Conservation (phyloP, 2,797 vertebrate species). For the Anguilla anguilla region DNA sequence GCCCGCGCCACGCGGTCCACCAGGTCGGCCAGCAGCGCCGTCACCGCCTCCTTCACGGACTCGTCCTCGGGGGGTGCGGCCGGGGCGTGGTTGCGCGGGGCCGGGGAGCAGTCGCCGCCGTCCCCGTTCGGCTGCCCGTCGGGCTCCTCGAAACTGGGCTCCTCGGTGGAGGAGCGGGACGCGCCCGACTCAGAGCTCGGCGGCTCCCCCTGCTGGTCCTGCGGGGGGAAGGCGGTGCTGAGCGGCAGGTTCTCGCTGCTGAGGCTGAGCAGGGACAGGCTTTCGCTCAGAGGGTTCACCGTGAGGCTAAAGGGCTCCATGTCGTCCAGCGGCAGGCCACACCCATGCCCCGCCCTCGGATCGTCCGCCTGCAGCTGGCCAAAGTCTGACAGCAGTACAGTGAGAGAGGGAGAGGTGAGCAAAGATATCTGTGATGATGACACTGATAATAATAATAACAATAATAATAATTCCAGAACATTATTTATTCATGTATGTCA, state of each 20-base stretch:
- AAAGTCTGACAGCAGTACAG: slow-evolving; percentile 65
- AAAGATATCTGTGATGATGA: neutral
- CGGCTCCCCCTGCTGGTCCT: slow-evolving; percentile 85
- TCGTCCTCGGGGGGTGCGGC: slow-evolving; percentile 45
- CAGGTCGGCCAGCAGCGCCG: slow-evolving; percentile 83
- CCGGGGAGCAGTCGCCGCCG: slow-evolving; percentile 50
- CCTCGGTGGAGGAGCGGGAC: slow-evolving; percentile 86
- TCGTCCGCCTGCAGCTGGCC: slow-evolving; percentile 67
- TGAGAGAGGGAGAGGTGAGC: neutral
- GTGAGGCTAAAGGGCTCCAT: slow-evolving; percentile 97
- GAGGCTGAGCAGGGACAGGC: slow-evolving; percentile 91
- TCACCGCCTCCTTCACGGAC: slow-evolving; percentile 80
- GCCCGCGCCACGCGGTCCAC: slow-evolving; percentile 80
- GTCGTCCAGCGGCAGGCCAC: slow-evolving; percentile 81
- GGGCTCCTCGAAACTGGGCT: slow-evolving; percentile 88
- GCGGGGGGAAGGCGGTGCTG: slow-evolving; percentile 84
- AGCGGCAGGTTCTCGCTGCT: slow-evolving; percentile 95
- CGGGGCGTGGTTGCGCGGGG: slow-evolving; percentile 36
- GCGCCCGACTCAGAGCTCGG: slow-evolving; percentile 89
- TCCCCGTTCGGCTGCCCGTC: slow-evolving; percentile 70
- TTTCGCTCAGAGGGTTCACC: slow-evolving; percentile 95
- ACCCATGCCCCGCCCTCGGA: slow-evolving; percentile 70
- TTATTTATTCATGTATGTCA: neutral
- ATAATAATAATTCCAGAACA: neutral
- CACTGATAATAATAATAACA: neutral